A percentile compares a stretch with the other conserved stretches of the same genome.
phyloP scores from a whole-genome alignment of 2,888 invertebrate species.

The Boloria euphrosyne region DNA sequence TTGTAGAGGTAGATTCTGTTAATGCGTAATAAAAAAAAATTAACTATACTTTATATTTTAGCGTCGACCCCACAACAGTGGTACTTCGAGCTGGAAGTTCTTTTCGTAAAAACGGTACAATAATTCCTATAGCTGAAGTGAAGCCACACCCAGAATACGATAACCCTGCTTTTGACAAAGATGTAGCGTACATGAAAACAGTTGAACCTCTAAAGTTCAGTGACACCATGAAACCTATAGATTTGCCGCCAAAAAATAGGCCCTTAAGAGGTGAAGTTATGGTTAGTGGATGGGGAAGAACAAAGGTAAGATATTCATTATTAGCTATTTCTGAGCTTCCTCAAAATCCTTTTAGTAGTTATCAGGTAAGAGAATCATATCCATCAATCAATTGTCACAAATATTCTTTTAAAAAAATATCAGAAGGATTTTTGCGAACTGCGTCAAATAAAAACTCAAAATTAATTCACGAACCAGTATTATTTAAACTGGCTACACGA shows the following conservation, averaged over 20 bases:
- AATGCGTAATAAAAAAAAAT: not conserved
- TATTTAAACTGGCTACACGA: too few relatives aligned
- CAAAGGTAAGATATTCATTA: constrained; percentile 44
- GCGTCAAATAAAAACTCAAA: too few relatives aligned
- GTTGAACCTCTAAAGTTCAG: constrained; percentile 60
- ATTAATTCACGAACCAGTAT: too few relatives aligned
- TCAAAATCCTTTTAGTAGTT: not conserved
- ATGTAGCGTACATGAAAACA: constrained; percentile 70
- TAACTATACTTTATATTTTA: constrained; percentile 40
- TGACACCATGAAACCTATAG: constrained; percentile 59
- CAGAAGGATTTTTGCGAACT: too few relatives aligned
- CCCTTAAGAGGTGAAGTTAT: constrained; percentile 50
- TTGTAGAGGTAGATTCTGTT: too few relatives aligned
- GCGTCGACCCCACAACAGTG: constrained; percentile 66
- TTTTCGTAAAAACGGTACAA: constrained; percentile 65
- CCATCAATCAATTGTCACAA: too few relatives aligned
- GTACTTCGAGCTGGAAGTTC: constrained; percentile 74
- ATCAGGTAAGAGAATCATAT: too few relatives aligned
- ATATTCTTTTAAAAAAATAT: too few relatives aligned
- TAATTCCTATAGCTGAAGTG: constrained; percentile 68
- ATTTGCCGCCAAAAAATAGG: constrained; percentile 51
- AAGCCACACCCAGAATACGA: constrained; percentile 66
- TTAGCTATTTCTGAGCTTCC: not conserved
- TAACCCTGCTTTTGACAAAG: constrained; percentile 67
- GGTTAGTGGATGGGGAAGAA: constrained; percentile 74